A percentile compares a stretch with the other conserved stretches of the same genome.
phyloP scores from a whole-genome alignment of 2,888 invertebrate species.

The Salticus scenicus region DNA sequence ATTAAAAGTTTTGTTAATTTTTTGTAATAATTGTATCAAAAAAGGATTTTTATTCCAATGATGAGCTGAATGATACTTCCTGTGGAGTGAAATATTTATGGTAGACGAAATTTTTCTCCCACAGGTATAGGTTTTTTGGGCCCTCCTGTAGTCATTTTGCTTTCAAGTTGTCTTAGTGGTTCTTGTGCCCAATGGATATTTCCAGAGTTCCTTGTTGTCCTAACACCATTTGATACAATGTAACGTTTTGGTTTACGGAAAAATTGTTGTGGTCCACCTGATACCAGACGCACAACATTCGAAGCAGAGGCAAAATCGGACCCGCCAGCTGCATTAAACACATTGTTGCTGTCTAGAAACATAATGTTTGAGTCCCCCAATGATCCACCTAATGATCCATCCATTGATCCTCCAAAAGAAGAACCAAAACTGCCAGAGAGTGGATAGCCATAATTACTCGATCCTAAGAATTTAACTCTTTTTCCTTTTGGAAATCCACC shows the following conservation, averaged over 20 bases:
- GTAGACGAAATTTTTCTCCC: slow-evolving; percentile 28
- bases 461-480: background rate
- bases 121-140: slow-evolving; percentile 46
- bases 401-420: slow-evolving; percentile 23
- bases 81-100: background rate
- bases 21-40: no score
- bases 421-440: no score
- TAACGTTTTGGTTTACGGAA: background rate
- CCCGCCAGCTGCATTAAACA: background rate
- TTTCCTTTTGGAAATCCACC: background rate
- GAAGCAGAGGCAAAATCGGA: background rate
- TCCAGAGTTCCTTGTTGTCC: background rate
- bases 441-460: no score
- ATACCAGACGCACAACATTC: background rate
- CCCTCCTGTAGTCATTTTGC: background rate
- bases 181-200: background rate
- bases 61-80: no score
- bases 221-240: background rate
- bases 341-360: background rate
- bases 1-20: no score
- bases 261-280: background rate
- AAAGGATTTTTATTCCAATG: no score
- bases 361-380: background rate
- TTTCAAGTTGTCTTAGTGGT: background rate
- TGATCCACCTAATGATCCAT: background rate